These are phyloP conservation scores for Microcaecilia unicolor DNA, from an alignment of 2,797 vertebrate species.

Conservation along the genomic window DNA sequence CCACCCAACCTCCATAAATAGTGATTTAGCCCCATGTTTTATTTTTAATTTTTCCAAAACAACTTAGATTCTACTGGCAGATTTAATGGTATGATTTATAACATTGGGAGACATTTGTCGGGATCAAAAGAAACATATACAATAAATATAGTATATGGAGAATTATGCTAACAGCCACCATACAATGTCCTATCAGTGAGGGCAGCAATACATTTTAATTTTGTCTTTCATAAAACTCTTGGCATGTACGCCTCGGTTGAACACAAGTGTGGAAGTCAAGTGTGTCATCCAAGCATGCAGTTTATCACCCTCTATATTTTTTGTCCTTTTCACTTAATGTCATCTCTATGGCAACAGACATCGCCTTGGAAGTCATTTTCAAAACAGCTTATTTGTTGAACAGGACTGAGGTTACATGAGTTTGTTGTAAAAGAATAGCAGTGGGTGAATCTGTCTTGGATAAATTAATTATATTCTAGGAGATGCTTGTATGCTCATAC, in stretches of 20 bases:
- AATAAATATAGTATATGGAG: slow-evolving; percentile 77
- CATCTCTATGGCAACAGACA: slow-evolving; percentile 80
- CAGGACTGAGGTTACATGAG: slow-evolving; percentile 59
- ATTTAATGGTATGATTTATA: slow-evolving; percentile 84
- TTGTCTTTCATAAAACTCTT: slow-evolving; percentile 71
- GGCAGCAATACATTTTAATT: slow-evolving; percentile 78
- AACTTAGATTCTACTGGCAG: slow-evolving; percentile 62
- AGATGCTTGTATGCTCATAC: slow-evolving; percentile 57
- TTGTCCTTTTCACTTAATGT: slow-evolving; percentile 78
- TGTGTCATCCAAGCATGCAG: slow-evolving; percentile 62
- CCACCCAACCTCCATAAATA: slow-evolving; percentile 55
- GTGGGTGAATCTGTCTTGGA: slow-evolving; percentile 55
- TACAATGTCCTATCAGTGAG: slow-evolving; percentile 73
- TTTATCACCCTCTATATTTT: slow-evolving; percentile 80
- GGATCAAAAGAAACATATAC: slow-evolving; percentile 77
- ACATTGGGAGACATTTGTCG: slow-evolving; percentile 53
- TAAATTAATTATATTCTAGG: slow-evolving; percentile 75
- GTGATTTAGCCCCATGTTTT: slow-evolving; percentile 56
- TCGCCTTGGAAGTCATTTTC: slow-evolving; percentile 78
- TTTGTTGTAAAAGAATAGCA: slow-evolving; percentile 59
- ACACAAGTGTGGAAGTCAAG: slow-evolving; percentile 67
- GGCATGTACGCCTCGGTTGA: slow-evolving; percentile 54
- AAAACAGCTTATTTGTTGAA: slow-evolving; percentile 74
- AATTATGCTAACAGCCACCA: slow-evolving; percentile 60
- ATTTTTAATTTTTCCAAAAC: slow-evolving; percentile 40